Conservation (phyloP, 2,797 vertebrate genomes). For the Varecia variegata region DNA sequence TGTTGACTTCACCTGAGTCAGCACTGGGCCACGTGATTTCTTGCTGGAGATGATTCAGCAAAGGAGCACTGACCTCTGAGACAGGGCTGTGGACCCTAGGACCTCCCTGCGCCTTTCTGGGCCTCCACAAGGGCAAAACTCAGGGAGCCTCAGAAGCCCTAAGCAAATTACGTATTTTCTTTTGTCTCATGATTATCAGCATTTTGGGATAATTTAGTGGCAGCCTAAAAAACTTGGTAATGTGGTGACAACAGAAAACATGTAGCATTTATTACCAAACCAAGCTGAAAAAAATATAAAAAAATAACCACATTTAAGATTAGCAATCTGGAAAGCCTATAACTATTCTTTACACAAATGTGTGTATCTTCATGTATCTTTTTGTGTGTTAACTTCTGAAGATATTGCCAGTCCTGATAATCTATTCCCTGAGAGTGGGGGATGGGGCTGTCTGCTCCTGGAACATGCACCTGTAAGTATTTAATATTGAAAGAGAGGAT, state of each 20-base stretch:
- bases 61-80: not conserved
- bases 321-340: not conserved
- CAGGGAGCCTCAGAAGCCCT: not conserved
- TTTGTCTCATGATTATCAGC: not conserved
- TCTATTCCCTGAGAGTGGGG: not conserved
- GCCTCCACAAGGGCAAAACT: not conserved
- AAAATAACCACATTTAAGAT: not conserved
- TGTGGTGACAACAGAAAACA: not conserved
- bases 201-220: not conserved
- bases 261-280: not conserved
- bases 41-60: not conserved
- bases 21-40: not conserved
- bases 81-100: not conserved
- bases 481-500: not conserved
- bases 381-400: not conserved
- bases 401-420: not conserved
- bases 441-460: not conserved
- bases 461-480: not conserved
- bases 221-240: not conserved
- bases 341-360: not conserved
- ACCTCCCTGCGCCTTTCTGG: not conserved
- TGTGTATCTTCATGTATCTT: not conserved
- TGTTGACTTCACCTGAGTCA: conserved; percentile 31
- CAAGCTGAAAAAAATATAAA: not conserved
- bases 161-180: not conserved